phyloP scores from a whole-genome alignment of 2,888 invertebrate species.

The Zonitis immaculata region DNA sequence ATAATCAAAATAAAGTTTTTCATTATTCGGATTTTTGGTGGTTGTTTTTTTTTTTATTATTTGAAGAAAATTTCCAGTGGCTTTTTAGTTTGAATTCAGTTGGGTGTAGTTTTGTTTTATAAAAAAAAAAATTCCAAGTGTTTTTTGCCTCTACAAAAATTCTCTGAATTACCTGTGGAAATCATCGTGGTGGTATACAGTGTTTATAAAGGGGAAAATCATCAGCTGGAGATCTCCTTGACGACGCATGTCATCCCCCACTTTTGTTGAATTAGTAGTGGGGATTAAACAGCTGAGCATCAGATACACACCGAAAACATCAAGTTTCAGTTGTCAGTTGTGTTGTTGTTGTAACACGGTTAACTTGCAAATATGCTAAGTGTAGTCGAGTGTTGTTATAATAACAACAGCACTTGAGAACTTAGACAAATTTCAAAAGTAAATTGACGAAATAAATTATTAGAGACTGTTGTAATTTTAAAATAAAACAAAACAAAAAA shows the following conservation, averaged over 20 bases:
- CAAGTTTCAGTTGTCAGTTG: constrained; percentile 58
- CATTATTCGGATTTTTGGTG: no score
- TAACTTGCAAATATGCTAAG: constrained; percentile 39
- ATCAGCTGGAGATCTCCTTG: constrained; percentile 39
- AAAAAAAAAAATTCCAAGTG: no score
- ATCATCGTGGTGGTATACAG: neutral
- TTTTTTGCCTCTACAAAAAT: no score
- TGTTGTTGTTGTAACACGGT: constrained; percentile 50
- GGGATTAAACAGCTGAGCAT: constrained; percentile 47
- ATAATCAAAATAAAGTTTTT: no score
- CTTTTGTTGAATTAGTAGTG: no score
- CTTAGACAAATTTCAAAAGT: constrained; percentile 36
- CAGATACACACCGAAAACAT: constrained; percentile 48
- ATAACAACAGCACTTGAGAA: constrained; percentile 36
- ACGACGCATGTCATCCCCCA: constrained; percentile 38
- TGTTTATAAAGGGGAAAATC: constrained; percentile 13
- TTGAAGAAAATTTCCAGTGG: no score
- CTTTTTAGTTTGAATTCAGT: no score
- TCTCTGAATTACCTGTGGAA: neutral
- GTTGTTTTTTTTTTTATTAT: no score
- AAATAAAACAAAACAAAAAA: neutral
- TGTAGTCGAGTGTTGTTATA: constrained; percentile 38
- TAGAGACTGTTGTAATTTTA: constrained; percentile 15
- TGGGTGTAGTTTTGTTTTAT: no score
- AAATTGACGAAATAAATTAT: constrained; percentile 17